Conservation (phyloP, 2,888 invertebrate genomes). For the Dyspetes luteomarginatus region DNA sequence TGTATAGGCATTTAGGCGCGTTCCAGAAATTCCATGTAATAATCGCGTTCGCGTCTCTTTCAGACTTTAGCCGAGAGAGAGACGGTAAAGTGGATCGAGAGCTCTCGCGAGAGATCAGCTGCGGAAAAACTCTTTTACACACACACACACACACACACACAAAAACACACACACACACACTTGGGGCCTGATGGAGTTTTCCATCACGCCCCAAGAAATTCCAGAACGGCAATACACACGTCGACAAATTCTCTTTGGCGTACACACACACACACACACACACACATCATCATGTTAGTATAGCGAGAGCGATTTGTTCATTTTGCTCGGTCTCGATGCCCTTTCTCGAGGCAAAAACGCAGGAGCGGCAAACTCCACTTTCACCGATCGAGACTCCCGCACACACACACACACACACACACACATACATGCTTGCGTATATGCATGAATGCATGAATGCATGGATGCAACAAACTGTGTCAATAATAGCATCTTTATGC, state of each 20-base stretch:
- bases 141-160: neutral
- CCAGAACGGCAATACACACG: slow-evolving; percentile 40
- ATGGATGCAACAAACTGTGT: neutral
- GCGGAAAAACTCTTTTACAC: slow-evolving; percentile 56
- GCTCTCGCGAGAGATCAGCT: slow-evolving; percentile 7
- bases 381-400: slow-evolving; percentile 66
- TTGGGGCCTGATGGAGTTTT: slow-evolving; percentile 42
- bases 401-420: slow-evolving; percentile 11
- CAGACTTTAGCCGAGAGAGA: slow-evolving; percentile 5
- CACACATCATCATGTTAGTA: too few species aligned
- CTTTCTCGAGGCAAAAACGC: slow-evolving; percentile 5
- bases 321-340: slow-evolving; percentile 49
- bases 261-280: neutral
- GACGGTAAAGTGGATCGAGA: slow-evolving; percentile 47
- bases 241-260: neutral
- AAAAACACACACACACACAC: too few species aligned
- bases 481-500: neutral
- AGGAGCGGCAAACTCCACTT: slow-evolving; percentile 62
- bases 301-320: neutral
- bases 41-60: slow-evolving; percentile 26
- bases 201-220: slow-evolving; percentile 59
- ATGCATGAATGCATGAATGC: neutral
- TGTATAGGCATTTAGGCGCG: neutral
- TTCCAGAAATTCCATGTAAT: slow-evolving; percentile 51
- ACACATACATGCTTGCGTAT: neutral